Evolutionary conservation across 2,888 invertebrate genomes (phyloP).

Genomic region (Molorchus minor): DNA sequence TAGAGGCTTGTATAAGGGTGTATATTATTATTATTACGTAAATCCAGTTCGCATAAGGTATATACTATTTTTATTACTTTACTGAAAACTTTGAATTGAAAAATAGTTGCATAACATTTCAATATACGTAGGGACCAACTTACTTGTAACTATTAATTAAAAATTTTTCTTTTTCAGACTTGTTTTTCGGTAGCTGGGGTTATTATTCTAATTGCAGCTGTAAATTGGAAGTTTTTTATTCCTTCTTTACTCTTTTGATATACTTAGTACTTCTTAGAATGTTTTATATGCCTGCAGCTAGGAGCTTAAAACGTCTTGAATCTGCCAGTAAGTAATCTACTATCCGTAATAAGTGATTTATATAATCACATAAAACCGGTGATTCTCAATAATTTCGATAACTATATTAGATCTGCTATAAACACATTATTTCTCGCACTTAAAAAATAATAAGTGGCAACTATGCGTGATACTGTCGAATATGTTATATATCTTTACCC

Average conservation of each 20-base stretch:
- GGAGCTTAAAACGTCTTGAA: constrained; percentile 42
- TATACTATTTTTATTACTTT: background rate
- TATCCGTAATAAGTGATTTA: constrained; percentile 52
- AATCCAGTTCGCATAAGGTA: background rate
- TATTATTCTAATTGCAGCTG: constrained; percentile 56
- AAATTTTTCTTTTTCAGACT: constrained; percentile 33
- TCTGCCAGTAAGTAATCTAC: constrained; percentile 63
- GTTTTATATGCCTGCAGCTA: constrained; percentile 43
- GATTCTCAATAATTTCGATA: background rate
- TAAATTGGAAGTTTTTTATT: constrained; percentile 63
- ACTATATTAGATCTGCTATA: background rate
- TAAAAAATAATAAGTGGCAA: background rate
- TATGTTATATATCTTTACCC: background rate
- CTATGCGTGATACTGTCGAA: background rate
- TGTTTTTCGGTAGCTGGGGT: constrained; percentile 53
- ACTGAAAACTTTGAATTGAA: background rate
- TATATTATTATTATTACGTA: background rate
- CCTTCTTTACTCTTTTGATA: constrained; percentile 32
- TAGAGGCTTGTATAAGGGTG: background rate
- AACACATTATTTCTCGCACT: background rate
- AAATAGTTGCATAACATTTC: background rate
- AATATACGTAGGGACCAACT: background rate
- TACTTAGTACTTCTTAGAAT: constrained; percentile 31
- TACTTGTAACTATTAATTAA: background rate
- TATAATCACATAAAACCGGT: background rate